phyloP scores from a whole-genome alignment of 2,888 invertebrate species.

The Torymus texanus region DNA sequence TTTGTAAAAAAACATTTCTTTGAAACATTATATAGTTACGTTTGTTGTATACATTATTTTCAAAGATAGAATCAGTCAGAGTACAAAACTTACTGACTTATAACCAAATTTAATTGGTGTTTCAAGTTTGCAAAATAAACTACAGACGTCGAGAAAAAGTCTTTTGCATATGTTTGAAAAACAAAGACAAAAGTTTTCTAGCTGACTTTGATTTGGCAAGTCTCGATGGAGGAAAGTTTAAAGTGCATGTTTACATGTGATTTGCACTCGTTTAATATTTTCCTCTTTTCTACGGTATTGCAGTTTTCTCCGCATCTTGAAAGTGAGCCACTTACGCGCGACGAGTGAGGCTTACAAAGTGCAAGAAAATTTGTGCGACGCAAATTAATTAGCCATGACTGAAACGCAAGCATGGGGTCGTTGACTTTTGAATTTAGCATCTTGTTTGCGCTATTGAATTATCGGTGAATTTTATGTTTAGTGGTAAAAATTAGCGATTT shows the following conservation, averaged over 20 bases:
- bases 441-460: conserved; percentile 24
- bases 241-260: conserved; percentile 14
- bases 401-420: conserved; percentile 17
- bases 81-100: no score
- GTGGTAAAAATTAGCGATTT: conserved; percentile 24
- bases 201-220: conserved; percentile 12
- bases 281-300: neutral
- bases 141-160: neutral
- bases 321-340: conserved; percentile 28
- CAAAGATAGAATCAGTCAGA: no score
- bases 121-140: neutral
- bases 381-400: conserved; percentile 41
- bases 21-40: no score
- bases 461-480: conserved; percentile 11
- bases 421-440: conserved; percentile 30
- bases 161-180: neutral
- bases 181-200: neutral
- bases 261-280: conserved; percentile 38
- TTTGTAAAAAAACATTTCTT: no score
- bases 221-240: conserved; percentile 14
- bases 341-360: conserved; percentile 20
- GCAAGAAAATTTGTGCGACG: conserved; percentile 20
- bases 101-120: no score
- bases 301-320: conserved; percentile 17
- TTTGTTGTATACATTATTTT: no score